Percentiles rank a stretch among this genome's conserved stretches.
Conservation (phyloP, 2,113 vertebrate species). For the Engraulis encrasicolus region DNA sequence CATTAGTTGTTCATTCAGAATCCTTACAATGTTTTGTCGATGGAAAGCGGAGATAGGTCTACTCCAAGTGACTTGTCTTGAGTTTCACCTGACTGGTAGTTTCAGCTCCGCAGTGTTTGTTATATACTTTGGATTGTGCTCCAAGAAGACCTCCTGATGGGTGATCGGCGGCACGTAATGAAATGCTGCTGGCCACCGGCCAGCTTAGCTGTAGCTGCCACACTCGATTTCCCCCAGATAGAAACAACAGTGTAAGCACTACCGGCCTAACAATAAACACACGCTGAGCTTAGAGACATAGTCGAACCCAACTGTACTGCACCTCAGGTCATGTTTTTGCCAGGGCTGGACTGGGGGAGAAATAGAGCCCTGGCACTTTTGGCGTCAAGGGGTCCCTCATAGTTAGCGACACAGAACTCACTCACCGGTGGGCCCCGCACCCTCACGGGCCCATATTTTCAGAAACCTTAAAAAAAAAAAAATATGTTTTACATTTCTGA, state of each 20-base stretch:
- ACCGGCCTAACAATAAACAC: not conserved
- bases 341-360: too few relatives aligned
- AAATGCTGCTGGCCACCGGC: not conserved
- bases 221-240: not conserved
- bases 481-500: too few relatives aligned
- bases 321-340: not conserved
- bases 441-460: too few relatives aligned
- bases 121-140: conserved; percentile 30
- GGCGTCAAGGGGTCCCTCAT: too few relatives aligned
- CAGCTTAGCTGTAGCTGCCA: conserved; percentile 29
- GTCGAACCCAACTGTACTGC: too few relatives aligned
- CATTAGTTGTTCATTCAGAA: not conserved
- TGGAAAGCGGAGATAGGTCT: not conserved
- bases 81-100: not conserved
- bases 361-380: too few relatives aligned
- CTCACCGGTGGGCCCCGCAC: too few relatives aligned
- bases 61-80: not conserved
- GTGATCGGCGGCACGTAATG: conserved; percentile 24
- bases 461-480: too few relatives aligned
- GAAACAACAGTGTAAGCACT: not conserved
- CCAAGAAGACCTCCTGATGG: conserved; percentile 14
- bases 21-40: not conserved
- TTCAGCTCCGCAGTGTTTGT: not conserved
- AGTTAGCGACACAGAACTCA: too few relatives aligned
- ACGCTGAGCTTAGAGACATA: not conserved